These are phyloP conservation scores for Muscicapa comitata DNA, from an alignment of 2,797 vertebrate genomes.

Conservation along the genomic window DNA sequence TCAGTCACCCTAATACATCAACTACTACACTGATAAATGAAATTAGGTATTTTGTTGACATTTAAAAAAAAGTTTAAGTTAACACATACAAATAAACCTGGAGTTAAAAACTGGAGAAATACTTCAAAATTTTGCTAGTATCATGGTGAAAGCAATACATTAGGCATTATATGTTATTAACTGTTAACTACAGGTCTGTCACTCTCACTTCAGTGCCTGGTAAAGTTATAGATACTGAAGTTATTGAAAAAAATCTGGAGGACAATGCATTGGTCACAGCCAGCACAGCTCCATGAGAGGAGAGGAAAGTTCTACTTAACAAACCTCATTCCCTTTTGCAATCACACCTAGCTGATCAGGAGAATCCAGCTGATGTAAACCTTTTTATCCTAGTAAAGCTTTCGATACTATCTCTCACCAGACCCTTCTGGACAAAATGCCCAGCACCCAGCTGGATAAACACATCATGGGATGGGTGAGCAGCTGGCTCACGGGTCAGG, in stretches of 20 bases:
- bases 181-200: background rate
- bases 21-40: background rate
- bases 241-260: background rate
- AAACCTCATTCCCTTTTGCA: background rate
- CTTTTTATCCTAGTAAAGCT: background rate
- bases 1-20: background rate
- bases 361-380: background rate
- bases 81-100: background rate
- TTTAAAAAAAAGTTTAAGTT: background rate
- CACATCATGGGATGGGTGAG: background rate
- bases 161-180: background rate
- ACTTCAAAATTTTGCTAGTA: background rate
- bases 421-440: background rate
- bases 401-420: background rate
- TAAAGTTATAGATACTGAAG: background rate
- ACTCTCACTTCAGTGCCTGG: background rate
- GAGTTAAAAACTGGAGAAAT: background rate
- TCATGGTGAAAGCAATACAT: background rate
- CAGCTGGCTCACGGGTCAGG: accelerated
- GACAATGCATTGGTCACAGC: background rate
- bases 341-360: background rate
- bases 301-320: background rate
- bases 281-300: background rate
- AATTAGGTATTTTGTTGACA: background rate
- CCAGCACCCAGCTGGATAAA: background rate